phyloP scores from a whole-genome alignment of 1,140 invertebrate species.

The Magallana gigas region DNA sequence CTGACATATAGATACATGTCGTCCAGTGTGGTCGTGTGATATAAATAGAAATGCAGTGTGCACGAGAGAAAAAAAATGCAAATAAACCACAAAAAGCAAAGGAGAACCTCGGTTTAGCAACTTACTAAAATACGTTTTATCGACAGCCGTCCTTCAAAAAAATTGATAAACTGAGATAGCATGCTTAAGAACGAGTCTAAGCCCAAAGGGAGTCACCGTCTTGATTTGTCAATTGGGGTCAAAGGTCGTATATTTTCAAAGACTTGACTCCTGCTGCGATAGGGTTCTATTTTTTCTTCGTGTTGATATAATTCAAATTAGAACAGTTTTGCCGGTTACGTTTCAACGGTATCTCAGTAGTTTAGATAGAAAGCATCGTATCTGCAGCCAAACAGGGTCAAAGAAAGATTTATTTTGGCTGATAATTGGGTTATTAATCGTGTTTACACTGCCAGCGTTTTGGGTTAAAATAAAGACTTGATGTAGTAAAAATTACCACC shows the following conservation, averaged over 20 bases:
- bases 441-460: slow-evolving; percentile 4
- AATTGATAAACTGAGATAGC: slow-evolving; percentile 18
- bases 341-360: background rate
- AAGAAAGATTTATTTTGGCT: background rate
- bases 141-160: background rate
- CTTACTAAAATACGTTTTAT: slow-evolving; percentile 22
- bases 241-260: slow-evolving; percentile 7
- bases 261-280: slow-evolving; percentile 23
- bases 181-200: slow-evolving; percentile 22
- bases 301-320: slow-evolving; percentile 32
- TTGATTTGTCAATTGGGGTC: slow-evolving; percentile 37
- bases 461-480: slow-evolving; percentile 14
- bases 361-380: slow-evolving; percentile 2
- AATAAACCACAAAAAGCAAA: background rate
- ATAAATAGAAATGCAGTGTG: slow-evolving; percentile 6
- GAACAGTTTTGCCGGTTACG: background rate
- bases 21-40: background rate
- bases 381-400: slow-evolving; percentile 1
- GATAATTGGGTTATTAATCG: slow-evolving; percentile 21
- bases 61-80: background rate
- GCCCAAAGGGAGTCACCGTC: slow-evolving; percentile 1
- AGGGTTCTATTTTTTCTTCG: background rate
- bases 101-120: background rate
- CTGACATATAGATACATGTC: background rate
- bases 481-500: slow-evolving; percentile 17